phyloP scores from a whole-genome alignment of 2,113 vertebrate genomes.

The Peromyscus maniculatus region DNA sequence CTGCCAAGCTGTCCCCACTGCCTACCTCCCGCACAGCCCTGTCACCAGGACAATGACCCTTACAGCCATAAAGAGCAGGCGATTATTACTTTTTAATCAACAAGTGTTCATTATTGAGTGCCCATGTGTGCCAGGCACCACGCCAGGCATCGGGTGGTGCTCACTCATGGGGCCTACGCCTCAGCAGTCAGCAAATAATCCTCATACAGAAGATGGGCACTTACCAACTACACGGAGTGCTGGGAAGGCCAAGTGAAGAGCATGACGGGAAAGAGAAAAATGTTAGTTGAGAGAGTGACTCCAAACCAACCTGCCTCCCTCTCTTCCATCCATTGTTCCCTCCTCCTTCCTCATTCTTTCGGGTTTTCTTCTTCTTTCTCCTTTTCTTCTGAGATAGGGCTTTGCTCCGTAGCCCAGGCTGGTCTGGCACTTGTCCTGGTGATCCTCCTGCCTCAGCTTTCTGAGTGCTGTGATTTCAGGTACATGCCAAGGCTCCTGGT shows the following conservation, averaged over 20 bases:
- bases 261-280: not conserved
- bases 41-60: not conserved
- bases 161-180: not conserved
- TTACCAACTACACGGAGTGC: not conserved
- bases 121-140: not conserved
- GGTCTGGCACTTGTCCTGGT: not conserved
- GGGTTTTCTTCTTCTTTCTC: not conserved
- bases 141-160: not conserved
- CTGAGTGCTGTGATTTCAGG: not conserved
- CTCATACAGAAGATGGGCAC: not conserved
- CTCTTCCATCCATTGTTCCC: not conserved
- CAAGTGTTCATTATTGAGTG: slow-evolving; percentile 47
- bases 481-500: not conserved
- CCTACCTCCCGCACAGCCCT: not conserved
- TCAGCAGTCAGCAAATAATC: not conserved
- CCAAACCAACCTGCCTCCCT: not conserved
- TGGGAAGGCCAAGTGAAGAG: not conserved
- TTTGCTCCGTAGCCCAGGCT: not conserved
- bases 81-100: slow-evolving; percentile 59
- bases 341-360: not conserved
- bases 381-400: not conserved
- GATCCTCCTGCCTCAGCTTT: not conserved
- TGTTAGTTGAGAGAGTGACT: not conserved
- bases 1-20: not conserved
- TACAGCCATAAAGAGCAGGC: not conserved